phyloP scores from a whole-genome alignment of 2,888 invertebrate species.

The Limnephilus lunatus region DNA sequence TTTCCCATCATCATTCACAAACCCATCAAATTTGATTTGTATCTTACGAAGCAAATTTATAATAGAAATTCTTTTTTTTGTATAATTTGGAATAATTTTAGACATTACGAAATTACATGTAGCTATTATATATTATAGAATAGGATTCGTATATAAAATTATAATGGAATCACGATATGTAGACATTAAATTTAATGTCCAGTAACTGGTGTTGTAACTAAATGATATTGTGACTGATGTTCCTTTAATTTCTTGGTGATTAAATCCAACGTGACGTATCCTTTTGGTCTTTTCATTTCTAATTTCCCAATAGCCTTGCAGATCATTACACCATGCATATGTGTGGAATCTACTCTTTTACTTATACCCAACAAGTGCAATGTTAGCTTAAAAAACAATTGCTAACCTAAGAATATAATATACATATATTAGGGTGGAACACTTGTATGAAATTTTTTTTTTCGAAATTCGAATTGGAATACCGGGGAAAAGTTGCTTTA shows the following conservation, averaged over 20 bases:
- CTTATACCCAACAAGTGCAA: neutral
- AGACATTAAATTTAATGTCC: constrained; percentile 63
- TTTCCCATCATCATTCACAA: constrained; percentile 6
- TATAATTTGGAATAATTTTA: constrained; percentile 43
- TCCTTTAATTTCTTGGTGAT: constrained; percentile 66
- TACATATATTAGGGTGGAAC: too few relatives aligned
- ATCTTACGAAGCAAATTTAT: constrained; percentile 22
- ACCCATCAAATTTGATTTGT: constrained; percentile 25
- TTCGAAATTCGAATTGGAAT: too few relatives aligned
- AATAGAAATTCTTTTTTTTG: constrained; percentile 36
- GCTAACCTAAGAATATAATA: too few relatives aligned
- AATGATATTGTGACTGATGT: constrained; percentile 66
- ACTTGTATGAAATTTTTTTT: too few relatives aligned
- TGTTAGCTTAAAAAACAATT: neutral
- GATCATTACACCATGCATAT: too few relatives aligned
- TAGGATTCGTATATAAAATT: constrained; percentile 63
- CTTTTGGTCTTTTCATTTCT: neutral
- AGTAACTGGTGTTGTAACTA: constrained; percentile 64
- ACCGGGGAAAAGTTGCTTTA: too few relatives aligned
- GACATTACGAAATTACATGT: constrained; percentile 67
- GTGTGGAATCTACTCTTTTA: neutral
- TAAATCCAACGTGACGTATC: constrained; percentile 64
- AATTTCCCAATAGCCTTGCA: neutral
- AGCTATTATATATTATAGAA: constrained; percentile 67
- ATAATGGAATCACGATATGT: constrained; percentile 62